Base-by-base conservation (phyloP, 2,888 invertebrate genomes). In the Agrilus biguttatus region DNA sequence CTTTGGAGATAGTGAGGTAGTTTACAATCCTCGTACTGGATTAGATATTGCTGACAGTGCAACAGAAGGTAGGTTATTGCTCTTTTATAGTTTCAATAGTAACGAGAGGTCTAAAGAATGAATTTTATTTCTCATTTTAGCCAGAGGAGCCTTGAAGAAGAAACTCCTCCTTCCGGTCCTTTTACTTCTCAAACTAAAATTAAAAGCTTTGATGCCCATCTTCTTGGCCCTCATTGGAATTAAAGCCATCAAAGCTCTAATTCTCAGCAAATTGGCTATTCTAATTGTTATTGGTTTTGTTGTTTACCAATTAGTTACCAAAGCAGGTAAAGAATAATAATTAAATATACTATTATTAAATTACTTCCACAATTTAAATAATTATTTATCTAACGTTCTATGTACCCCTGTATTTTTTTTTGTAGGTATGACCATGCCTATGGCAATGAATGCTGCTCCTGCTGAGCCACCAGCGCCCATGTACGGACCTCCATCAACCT, bases 121-220 rank as follows among this genome's bases (percentile, higher is more conserved):
- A 19, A 35, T 23, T 33, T 37, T 8, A 35, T 23, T 33, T 37
- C 2, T 38, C 2, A 19, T 68, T 65, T 10, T 64, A 83, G 87
- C 81, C 55, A 80, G 86, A 49, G 84, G 83, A 55, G 60, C 72
- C 45, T 71, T 86, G 57, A 86, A 88, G 72, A 86, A 88, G 71
- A 88, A 88, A 63, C 74, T 88, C 39, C 70, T 88, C 49, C 69
- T 88, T 58, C 88, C 88, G 13, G 72, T 87, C 48, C 68, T 88
- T 52, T 69, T 89, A 52, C 72, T 88, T 40, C 67, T 89, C 55
- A 89, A 89, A 66, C 65, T 89, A 57, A 88, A 88, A 67, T 71
- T 87, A 72, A 87, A 89, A 66, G 80, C 83, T 19, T 64, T 89
- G 48, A 82, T 84, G 78, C 89, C 88, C 33, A 82, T 89, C 56